A percentile compares a stretch with the other conserved stretches of the same genome.
These are phyloP conservation scores for Hyppa rectilinea DNA, from an alignment of 2,888 invertebrate genomes.

Conservation along the genomic window DNA sequence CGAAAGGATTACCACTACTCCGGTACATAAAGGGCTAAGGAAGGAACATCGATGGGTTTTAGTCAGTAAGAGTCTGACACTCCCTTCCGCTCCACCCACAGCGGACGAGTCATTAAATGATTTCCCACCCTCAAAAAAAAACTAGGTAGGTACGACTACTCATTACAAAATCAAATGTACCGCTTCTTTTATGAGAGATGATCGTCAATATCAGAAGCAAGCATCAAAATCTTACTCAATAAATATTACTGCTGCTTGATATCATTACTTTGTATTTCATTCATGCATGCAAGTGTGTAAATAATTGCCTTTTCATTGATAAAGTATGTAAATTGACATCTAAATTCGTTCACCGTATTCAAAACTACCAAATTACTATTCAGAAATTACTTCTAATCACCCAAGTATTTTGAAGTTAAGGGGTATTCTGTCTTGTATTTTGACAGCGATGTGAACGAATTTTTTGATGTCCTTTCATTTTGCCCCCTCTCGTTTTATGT, in stretches of 20 bases:
- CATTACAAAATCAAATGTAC: not conserved
- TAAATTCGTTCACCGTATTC: conserved; percentile 35
- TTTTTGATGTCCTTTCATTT: no score
- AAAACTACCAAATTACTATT: conserved; percentile 32
- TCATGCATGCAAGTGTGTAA: conserved; percentile 11
- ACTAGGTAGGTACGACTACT: no score
- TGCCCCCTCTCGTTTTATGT: no score
- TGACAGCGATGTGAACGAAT: no score
- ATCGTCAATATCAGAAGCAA: conserved; percentile 10
- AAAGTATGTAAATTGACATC: conserved; percentile 48
- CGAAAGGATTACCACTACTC: no score
- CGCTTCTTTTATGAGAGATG: no score
- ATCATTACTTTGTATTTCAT: conserved; percentile 27
- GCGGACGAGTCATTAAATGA: no score
- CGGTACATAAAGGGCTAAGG: no score
- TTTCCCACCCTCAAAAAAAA: no score
- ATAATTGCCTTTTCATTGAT: conserved; percentile 41
- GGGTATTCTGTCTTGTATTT: not conserved
- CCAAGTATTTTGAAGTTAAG: conserved; percentile 29
- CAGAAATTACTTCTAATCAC: conserved; percentile 49
- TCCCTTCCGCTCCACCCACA: no score
- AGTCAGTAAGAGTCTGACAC: no score
- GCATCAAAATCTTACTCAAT: not conserved
- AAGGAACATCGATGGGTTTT: no score
- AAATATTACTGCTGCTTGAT: not conserved